Evolutionary conservation across 2,113 vertebrate species (phyloP).

Genomic region (Hemiscyllium ocellatum): DNA sequence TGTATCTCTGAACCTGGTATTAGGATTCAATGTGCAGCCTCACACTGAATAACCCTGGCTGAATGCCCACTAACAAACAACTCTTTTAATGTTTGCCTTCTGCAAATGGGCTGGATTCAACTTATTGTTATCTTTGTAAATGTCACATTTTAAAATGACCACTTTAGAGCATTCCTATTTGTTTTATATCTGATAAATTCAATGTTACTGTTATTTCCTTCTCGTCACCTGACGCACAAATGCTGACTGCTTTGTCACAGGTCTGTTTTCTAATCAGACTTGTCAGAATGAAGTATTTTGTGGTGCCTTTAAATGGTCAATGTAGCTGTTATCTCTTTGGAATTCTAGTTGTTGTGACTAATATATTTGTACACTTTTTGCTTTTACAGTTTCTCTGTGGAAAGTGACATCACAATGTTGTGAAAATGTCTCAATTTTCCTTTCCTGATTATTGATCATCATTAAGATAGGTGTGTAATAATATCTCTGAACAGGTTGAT

Average conservation of each 20-base stretch:
- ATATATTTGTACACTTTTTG: neutral
- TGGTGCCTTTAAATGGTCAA: neutral
- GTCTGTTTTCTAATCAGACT: neutral
- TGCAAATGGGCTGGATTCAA: slow-evolving; percentile 3
- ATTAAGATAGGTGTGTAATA: neutral
- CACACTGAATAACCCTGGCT: slow-evolving; percentile 66
- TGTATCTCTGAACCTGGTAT: slow-evolving; percentile 68
- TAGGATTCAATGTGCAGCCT: slow-evolving; percentile 67
- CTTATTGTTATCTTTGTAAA: slow-evolving; percentile 7
- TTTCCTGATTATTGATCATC: neutral
- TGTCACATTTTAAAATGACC: slow-evolving; percentile 6
- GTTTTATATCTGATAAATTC: neutral
- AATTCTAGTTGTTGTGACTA: neutral
- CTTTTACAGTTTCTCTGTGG: neutral
- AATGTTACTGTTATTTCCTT: slow-evolving; percentile 7
- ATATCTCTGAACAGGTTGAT: too few relatives aligned
- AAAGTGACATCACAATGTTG: neutral
- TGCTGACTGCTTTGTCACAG: neutral
- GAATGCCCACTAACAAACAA: slow-evolving; percentile 70
- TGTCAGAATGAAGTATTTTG: neutral
- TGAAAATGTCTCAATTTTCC: neutral
- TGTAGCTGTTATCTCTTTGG: neutral
- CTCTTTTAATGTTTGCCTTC: slow-evolving; percentile 70
- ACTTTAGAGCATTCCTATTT: neutral
- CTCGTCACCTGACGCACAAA: neutral